phyloP scores from a whole-genome alignment of 2,113 vertebrate species.

The Paralichthys olivaceus region DNA sequence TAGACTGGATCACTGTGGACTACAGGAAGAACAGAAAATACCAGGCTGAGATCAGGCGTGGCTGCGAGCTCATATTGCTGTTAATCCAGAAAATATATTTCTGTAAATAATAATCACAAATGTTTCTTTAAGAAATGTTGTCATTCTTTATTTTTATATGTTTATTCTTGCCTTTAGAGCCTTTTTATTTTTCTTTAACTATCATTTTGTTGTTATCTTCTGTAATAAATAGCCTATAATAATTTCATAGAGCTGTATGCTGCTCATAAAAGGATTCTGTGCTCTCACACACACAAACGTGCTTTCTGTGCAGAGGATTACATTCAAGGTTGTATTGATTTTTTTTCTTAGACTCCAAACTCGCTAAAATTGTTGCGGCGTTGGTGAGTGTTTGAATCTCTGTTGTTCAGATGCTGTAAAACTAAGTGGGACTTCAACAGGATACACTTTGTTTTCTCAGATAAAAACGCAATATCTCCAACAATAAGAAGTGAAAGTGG shows the following conservation, averaged over 20 bases:
- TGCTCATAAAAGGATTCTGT: neutral
- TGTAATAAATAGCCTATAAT: constrained; percentile 3
- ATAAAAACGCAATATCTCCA: neutral
- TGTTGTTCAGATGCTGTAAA: constrained; percentile 6
- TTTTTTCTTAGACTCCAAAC: constrained; percentile 4
- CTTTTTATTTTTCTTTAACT: too few relatives aligned
- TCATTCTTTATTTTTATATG: neutral
- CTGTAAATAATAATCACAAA: neutral
- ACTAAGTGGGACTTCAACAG: constrained; percentile 13
- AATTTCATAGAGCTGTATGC: constrained; percentile 7
- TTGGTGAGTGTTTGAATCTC: constrained; percentile 17
- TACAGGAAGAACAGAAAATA: neutral
- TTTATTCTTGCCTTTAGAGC: too few relatives aligned
- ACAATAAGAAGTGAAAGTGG: constrained; percentile 1
- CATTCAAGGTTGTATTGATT: constrained; percentile 37
- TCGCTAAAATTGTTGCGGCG: constrained; percentile 3
- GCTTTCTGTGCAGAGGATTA: constrained; percentile 27
- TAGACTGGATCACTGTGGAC: constrained; percentile 1
- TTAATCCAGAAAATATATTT: neutral
- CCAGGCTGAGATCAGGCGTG: neutral
- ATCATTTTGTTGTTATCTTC: neutral
- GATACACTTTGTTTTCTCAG: neutral
- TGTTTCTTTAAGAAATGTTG: neutral
- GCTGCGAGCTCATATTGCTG: neutral
- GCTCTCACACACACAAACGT: neutral